Base-by-base conservation (phyloP, 2,797 vertebrate genomes). In the Nannoperca australis region DNA sequence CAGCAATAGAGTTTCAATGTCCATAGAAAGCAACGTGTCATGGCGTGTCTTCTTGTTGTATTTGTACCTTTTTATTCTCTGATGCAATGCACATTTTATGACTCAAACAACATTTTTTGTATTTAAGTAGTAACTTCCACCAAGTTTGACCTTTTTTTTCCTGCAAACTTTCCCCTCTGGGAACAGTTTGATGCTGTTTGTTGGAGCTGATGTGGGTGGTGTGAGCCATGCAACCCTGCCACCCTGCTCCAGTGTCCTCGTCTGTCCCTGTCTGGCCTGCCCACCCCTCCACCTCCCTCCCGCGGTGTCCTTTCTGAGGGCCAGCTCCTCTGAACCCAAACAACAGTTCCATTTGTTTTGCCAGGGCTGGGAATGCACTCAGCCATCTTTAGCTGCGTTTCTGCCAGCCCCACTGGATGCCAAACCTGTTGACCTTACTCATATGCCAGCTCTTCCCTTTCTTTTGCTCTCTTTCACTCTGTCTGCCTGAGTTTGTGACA, bases 291-390 rank as follows among this genome's bases (percentile, higher is more conserved):
- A 70, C 78, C 86, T 88, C 87, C 78, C 79, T 85, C 86, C 86
- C 36, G 82, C 40, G n/a, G 87, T 91, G 87, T 88, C 84, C 86
- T 90, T 88, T 92, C 81, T 75, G 85, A 89, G 87, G 90, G 85
- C 91, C 92, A 88, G 78, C 83, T 94, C 81, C 87, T 90, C 90
- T 93, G 90, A 92, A 91, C 91, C 91, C 90, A 93, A 90, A 94
- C 92, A 95, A 91, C 89, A 89, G 91, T 85, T 91, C 91, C 79
- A 92, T 93, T 93, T 94, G 91, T 94, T 93, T 92, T 92, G 89
- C 89, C 88, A 84, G 82, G 85, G 83, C 89, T 91, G 88, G 85
- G 91, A 93, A 91, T 91, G 90, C 86, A 88, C 90, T 94, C 90
- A 85, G 84, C 88, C 91, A 83, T 91, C 89, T 85, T 90, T 89